A percentile compares a stretch with the other conserved stretches of the same genome.
Conservation (phyloP, 2,888 invertebrate genomes). For the Chaetogeoica ovagalla region DNA sequence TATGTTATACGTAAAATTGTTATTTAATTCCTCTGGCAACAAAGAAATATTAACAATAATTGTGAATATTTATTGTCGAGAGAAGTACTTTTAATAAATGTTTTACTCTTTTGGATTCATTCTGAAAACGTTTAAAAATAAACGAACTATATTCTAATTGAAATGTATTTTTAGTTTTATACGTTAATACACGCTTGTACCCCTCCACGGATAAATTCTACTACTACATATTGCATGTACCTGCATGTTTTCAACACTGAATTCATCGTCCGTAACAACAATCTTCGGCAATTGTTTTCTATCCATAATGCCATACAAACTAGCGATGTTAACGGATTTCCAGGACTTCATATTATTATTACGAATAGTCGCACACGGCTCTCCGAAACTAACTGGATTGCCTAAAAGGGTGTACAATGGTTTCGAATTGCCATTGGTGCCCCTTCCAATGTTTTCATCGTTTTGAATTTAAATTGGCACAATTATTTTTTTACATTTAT, state of each 20-base stretch:
- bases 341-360: constrained; percentile 23
- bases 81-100: no score
- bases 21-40: no score
- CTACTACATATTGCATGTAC: constrained; percentile 4
- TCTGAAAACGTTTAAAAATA: no score
- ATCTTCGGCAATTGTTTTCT: constrained; percentile 38
- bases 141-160: neutral
- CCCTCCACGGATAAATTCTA: neutral
- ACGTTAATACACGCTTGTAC: neutral
- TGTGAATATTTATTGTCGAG: no score
- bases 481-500: constrained; percentile 10
- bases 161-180: neutral
- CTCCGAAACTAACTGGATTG: constrained; percentile 31
- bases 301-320: constrained; percentile 31
- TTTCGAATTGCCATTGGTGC: neutral
- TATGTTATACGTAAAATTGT: no score
- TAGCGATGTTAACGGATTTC: constrained; percentile 26
- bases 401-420: neutral
- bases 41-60: no score
- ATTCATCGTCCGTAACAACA: constrained; percentile 20
- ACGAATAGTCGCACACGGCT: constrained; percentile 17
- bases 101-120: no score
- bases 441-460: constrained; percentile 20
- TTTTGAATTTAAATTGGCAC: constrained; percentile 27
- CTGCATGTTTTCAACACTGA: constrained; percentile 20